phyloP scores from a whole-genome alignment of 2,888 invertebrate genomes.

The Sinodicranocentrus sp. region DNA sequence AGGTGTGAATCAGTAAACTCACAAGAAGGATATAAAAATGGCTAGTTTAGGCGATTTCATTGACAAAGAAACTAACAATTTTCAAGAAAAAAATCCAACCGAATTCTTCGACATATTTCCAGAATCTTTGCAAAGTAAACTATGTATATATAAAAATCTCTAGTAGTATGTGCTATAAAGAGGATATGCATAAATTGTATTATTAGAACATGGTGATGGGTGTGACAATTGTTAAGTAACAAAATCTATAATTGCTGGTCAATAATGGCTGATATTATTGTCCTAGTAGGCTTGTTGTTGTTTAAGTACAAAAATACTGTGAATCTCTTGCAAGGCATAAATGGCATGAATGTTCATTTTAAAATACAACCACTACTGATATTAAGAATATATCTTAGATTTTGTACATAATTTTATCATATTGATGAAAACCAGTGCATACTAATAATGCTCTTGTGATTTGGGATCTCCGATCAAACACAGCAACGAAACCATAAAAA shows the following conservation, averaged over 20 bases:
- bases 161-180: not conserved
- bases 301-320: conserved; percentile 24
- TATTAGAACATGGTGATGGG: not conserved
- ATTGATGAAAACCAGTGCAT: conserved; percentile 7
- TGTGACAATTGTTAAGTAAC: not conserved
- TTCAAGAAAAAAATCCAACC: conserved; percentile 31
- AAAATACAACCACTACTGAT: too few species aligned
- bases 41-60: not conserved
- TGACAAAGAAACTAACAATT: not conserved
- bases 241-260: conserved; percentile 51
- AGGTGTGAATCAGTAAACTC: too few species aligned
- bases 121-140: not conserved
- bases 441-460: conserved; percentile 17
- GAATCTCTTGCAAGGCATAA: too few species aligned
- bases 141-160: not conserved
- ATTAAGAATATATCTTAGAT: too few species aligned
- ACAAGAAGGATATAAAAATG: too few species aligned
- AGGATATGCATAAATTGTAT: not conserved
- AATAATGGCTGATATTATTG: conserved; percentile 49
- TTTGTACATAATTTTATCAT: conserved; percentile 7
- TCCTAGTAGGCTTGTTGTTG: not conserved
- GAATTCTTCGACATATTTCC: conserved; percentile 51
- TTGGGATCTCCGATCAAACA: conserved; percentile 24
- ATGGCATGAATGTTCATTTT: conserved; percentile 1
- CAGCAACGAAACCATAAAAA: conserved; percentile 26